Evolutionary conservation across 2,888 invertebrate species (phyloP), one percentile per base, ranked within the genome.

Genomic region (Herminia tarsipennalis): DNA sequence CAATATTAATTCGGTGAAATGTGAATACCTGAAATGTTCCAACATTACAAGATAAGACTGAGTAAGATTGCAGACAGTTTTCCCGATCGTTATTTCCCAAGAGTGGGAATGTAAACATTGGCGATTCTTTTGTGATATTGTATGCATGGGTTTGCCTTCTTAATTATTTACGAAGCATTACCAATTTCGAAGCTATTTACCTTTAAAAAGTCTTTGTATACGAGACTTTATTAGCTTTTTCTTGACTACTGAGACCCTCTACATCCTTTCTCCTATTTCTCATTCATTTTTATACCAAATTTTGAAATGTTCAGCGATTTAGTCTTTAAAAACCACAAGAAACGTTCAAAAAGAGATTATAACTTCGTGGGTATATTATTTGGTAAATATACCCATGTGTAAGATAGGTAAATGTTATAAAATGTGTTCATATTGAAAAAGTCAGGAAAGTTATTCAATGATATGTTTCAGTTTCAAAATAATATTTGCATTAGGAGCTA

Each of bases 401-500:
- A n/a, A n/a, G n/a, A n/a, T n/a, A n/a, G n/a, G n/a, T n/a, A n/a
- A n/a, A n/a, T n/a, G n/a, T n/a, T n/a, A n/a, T n/a, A n/a, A n/a
- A n/a, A n/a, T n/a, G n/a, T n/a, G n/a, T n/a, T n/a, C n/a, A n/a
- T 35, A 25, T 10, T 21, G 16, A 39, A 46, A 29, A 33, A 41
- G 29, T 39, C 6, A 6, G 27, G 10, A 29, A 40, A 46, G 34
- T 56, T 55, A 35, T 47, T 49, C 21, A 40, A 35, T 36, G 14
- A 29, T n/a, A 27, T 21, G 32, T 32, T 49, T 60, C 41, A 34
- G 44, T 46, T 56, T 59, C 68, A 74, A 72, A 76, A 75, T n/a
- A n/a, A n/a, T 75, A 76, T 79, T 76, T 80, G 70, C 69, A 61
- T 71, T 62, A 56, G 57, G 41, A 49, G 52, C 53, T 55, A 50